A percentile compares a stretch with the other conserved stretches of the same genome.
Evolutionary conservation across 2,113 vertebrate genomes (phyloP).

Genomic region (Sardina pilchardus): DNA sequence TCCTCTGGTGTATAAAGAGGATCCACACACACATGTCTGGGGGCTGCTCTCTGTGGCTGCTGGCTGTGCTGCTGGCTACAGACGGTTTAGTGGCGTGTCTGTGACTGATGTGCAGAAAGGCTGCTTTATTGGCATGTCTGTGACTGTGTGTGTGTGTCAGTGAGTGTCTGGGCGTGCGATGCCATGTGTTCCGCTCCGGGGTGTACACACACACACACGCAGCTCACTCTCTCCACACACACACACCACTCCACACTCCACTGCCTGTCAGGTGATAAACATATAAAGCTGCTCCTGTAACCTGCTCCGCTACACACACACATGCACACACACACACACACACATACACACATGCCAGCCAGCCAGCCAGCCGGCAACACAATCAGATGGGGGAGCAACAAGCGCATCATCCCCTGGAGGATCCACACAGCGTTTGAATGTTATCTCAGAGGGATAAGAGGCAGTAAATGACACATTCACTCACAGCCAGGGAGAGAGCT

Average conservation of each 20-base stretch:
- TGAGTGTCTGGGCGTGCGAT: neutral
- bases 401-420: slow-evolving; percentile 45
- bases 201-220: neutral
- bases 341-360: neutral
- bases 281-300: slow-evolving; percentile 10
- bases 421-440: slow-evolving; percentile 35
- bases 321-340: neutral
- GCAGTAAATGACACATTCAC: slow-evolving; percentile 46
- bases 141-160: neutral
- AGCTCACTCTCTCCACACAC: neutral
- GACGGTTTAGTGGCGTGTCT: neutral
- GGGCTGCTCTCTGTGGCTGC: neutral
- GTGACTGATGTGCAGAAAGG: neutral
- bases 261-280: slow-evolving; percentile 1
- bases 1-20: neutral
- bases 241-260: neutral
- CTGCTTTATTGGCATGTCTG: neutral
- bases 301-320: neutral
- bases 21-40: neutral
- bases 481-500: slow-evolving; percentile 12
- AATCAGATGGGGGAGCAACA: slow-evolving; percentile 53
- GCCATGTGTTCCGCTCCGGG: neutral
- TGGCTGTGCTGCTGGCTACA: neutral
- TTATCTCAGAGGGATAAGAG: slow-evolving; percentile 43
- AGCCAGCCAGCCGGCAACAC: slow-evolving; percentile 7